Evolutionary conservation across 2,797 vertebrate species (phyloP).

Genomic region (Chelmon rostratus): DNA sequence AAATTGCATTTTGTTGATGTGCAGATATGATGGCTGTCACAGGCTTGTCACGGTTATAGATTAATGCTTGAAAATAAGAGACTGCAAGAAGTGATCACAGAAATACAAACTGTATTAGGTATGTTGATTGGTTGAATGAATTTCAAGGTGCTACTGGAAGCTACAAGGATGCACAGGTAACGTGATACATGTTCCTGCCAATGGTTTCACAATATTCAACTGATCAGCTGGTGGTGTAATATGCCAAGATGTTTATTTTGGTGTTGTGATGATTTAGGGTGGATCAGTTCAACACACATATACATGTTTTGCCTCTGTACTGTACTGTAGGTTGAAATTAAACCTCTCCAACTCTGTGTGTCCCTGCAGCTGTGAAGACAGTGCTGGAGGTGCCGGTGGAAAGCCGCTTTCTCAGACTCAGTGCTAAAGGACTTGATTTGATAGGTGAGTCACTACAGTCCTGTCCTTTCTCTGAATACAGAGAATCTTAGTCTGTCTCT

Average conservation of each 20-base stretch:
- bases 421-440: constrained; percentile 90
- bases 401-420: constrained; percentile 91
- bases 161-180: not conserved
- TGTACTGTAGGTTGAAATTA: not conserved
- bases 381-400: constrained; percentile 92
- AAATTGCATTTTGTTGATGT: not conserved
- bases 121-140: not conserved
- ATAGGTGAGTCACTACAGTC: constrained; percentile 86
- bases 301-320: not conserved
- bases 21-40: constrained; percentile 1
- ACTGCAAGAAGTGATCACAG: not conserved
- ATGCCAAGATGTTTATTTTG: no score
- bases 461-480: not conserved
- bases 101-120: not conserved
- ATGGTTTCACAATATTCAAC: not conserved
- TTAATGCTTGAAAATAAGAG: not conserved
- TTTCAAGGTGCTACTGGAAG: not conserved
- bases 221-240: not conserved
- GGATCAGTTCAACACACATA: not conserved
- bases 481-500: not conserved
- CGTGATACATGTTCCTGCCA: no score
- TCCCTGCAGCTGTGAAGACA: constrained; percentile 88
- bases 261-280: not conserved
- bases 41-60: constrained; percentile 5
- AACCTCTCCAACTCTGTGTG: constrained; percentile 43